Evolutionary conservation across 2,113 vertebrate genomes (phyloP).

Genomic region (Fregetta grallaria): DNA sequence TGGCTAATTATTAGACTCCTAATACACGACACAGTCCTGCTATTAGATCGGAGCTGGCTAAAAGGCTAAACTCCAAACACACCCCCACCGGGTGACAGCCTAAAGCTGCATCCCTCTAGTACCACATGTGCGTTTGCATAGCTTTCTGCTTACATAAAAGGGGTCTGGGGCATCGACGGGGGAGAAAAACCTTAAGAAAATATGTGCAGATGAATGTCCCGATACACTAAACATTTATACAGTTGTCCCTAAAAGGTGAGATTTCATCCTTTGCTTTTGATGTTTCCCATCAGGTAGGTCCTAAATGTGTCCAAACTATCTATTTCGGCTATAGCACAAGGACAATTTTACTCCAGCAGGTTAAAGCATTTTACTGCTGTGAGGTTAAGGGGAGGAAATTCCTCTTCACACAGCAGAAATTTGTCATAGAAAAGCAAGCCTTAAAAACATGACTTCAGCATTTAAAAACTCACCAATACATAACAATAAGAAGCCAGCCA

Average conservation of each 20-base stretch:
- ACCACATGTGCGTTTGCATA: neutral
- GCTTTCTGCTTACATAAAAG: rapidly evolving
- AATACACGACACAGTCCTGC: neutral
- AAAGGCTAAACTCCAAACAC: neutral
- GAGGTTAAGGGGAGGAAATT: neutral
- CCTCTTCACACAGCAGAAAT: neutral
- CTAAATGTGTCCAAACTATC: neutral
- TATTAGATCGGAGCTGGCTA: neutral
- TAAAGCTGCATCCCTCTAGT: neutral
- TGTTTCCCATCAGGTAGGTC: neutral
- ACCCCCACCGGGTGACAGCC: neutral
- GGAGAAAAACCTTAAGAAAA: neutral
- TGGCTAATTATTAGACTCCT: neutral
- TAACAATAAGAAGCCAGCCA: neutral
- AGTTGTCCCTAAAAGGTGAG: neutral
- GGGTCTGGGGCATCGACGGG: neutral
- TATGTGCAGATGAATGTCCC: neutral
- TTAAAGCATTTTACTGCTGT: neutral
- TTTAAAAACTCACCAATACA: neutral
- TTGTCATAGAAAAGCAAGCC: neutral
- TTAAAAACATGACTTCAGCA: neutral
- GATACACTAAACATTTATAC: neutral
- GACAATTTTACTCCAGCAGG: neutral
- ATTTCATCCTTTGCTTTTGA: neutral
- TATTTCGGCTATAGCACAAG: neutral